Percentiles rank a stretch among this genome's conserved stretches.
Evolutionary conservation across 1,140 invertebrate genomes (phyloP).

Genomic region (Asobara japonica): DNA sequence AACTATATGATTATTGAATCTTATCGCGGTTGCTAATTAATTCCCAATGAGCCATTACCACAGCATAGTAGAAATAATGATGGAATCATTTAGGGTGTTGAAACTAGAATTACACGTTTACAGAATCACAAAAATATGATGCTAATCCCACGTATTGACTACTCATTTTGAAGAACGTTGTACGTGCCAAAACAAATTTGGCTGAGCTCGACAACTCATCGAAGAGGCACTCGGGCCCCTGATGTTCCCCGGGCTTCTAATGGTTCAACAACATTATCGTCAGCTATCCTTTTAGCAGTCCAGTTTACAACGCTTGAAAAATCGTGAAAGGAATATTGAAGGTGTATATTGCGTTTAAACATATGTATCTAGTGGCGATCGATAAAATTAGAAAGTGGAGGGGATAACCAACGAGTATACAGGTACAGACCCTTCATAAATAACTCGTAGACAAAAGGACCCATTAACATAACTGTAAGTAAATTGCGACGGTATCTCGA

Average conservation of each 20-base stretch:
- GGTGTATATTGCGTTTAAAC: neutral
- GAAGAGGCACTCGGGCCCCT: slow-evolving; percentile 6
- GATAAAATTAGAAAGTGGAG: neutral
- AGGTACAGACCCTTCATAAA: slow-evolving; percentile 20
- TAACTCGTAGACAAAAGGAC: slow-evolving; percentile 18
- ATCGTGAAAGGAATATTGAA: neutral
- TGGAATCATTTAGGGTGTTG: neutral
- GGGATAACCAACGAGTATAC: neutral
- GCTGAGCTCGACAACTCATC: slow-evolving; percentile 50
- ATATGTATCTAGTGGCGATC: neutral
- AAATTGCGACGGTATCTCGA: slow-evolving; percentile 16
- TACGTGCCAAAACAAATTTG: slow-evolving; percentile 60
- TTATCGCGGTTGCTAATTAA: too few species aligned
- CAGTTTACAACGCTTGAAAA: neutral
- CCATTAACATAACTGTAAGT: slow-evolving; percentile 24
- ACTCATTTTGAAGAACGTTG: slow-evolving; percentile 21
- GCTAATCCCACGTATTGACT: slow-evolving; percentile 35
- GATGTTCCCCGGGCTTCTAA: slow-evolving; percentile 17
- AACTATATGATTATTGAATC: too few species aligned
- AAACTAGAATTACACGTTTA: slow-evolving; percentile 29
- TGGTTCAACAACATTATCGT: neutral
- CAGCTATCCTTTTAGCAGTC: neutral
- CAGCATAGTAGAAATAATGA: neutral
- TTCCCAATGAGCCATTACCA: neutral
- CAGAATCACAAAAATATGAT: slow-evolving; percentile 46